Base-by-base conservation (phyloP, 2,113 vertebrate species). In the Hippocampus mohnikei region DNA sequence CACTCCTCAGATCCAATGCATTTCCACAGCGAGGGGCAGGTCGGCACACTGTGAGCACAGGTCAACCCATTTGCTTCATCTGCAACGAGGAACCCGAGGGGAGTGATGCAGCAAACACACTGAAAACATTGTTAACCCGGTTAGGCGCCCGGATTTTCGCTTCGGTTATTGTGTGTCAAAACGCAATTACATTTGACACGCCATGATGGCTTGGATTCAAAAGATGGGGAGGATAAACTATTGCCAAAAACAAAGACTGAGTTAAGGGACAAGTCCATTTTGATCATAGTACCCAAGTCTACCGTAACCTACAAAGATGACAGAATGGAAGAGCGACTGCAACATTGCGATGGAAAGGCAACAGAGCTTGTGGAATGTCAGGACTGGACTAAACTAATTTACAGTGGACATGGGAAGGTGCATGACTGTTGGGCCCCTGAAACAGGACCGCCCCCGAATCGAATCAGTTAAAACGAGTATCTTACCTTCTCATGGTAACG, bases 401-500 rank as follows among this genome's bases (percentile, higher is more conserved):
- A 55, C 21, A 12, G 2, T 55, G 9, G 53, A 25, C n/a, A 11
- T 58, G 12, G 55, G 25, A 23, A 58, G 11, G 23, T 58, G 55
- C 12, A 25, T 27, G 55, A 27, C 10, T 27, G 55, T 1, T 4
- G 55, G 7, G 5, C 58, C 2, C 5, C 4, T 63, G 5, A 13
- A 5, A 63, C 61, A 63, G 3, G 5, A 13, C 3, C 40, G 23
- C 61, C 13, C 42, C 33, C 20, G 1, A 42, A n/a, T 11, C 61
- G 23, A 63, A 41, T 25, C n/a, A 65, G 44, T 29, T 29, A 20
- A 60, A 60, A 60, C 2, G 11, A 27, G 12, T 64, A 46, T 65
- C 94, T 93, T 88, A 98, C 92, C 94, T 99, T 99, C 89, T 99
- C 96, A 0, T 98, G 97, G 89, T 93, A 98, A 67, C 95, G 95